These are phyloP conservation scores for Phrynocephalus vlangalii DNA, from an alignment of 2,797 vertebrate genomes.

Conservation along the genomic window DNA sequence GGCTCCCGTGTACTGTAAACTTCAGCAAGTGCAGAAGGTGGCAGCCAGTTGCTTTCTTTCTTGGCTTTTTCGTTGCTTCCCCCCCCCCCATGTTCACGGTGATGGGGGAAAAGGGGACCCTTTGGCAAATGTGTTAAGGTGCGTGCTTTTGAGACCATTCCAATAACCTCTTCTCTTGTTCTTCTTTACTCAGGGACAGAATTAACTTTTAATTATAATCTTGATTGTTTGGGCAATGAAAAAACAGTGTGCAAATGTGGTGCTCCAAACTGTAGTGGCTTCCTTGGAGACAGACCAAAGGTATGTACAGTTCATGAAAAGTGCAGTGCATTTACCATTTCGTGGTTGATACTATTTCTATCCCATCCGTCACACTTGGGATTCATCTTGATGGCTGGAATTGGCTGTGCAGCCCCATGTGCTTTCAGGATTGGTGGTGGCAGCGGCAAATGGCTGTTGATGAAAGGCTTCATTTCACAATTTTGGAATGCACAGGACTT, in stretches of 20 bases:
- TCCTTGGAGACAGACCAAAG: constrained; percentile 97
- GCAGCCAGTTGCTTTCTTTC: not conserved
- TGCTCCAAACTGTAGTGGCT: constrained; percentile 97
- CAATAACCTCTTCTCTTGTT: constrained; percentile 15
- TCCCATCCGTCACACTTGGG: not conserved
- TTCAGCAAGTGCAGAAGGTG: not conserved
- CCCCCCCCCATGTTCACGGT: not conserved
- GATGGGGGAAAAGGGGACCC: not conserved
- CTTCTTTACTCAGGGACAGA: constrained; percentile 85
- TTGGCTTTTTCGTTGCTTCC: not conserved
- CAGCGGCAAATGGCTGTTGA: no score
- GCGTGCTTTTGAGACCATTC: not conserved
- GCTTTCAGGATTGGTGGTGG: no score
- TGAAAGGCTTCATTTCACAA: no score
- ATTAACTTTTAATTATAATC: constrained; percentile 98
- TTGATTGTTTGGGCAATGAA: constrained; percentile 97
- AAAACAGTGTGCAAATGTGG: constrained; percentile 95
- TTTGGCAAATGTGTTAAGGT: not conserved
- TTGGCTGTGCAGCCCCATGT: no score
- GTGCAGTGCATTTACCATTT: not conserved
- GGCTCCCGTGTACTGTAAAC: not conserved
- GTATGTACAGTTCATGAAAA: constrained; percentile 68
- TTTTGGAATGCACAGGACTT: no score
- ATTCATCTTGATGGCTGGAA: no score
- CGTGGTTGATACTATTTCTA: not conserved